phyloP scores from a whole-genome alignment of 2,888 invertebrate genomes.

The Microchrysa polita region DNA sequence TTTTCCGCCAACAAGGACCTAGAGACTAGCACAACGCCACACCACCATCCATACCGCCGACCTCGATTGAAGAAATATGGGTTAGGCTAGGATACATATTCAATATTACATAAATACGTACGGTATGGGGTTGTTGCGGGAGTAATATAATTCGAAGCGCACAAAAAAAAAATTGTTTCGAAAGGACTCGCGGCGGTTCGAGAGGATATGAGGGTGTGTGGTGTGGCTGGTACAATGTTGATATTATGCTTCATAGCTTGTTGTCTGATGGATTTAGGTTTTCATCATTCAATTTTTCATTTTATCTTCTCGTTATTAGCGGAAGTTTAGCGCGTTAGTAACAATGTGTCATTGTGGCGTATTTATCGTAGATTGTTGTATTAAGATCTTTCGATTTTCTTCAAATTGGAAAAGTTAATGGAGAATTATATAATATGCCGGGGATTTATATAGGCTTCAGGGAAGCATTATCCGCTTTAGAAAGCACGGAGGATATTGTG shows the following conservation, averaged over 20 bases:
- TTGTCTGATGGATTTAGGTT: slow-evolving; percentile 10
- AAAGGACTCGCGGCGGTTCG: no score
- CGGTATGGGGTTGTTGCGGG: not conserved
- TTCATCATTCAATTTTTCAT: slow-evolving; percentile 4
- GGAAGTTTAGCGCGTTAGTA: not conserved
- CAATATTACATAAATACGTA: not conserved
- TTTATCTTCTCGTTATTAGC: slow-evolving; percentile 8
- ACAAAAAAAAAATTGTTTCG: no score
- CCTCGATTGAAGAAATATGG: not conserved
- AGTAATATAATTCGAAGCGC: not conserved
- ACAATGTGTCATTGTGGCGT: not conserved
- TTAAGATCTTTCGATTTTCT: not conserved
- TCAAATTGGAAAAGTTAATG: slow-evolving; percentile 11
- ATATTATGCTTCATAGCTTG: slow-evolving; percentile 32
- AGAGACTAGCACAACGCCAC: no score
- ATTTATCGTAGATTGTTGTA: not conserved
- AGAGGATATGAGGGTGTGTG: not conserved
- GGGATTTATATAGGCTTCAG: not conserved
- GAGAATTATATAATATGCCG: not conserved
- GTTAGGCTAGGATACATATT: no score
- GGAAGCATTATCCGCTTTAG: no score
- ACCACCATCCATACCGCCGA: not conserved
- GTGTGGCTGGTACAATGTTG: slow-evolving; percentile 7
- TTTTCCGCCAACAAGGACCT: no score
- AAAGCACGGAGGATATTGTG: no score